A percentile compares a stretch with the other conserved stretches of the same genome.
Conservation (phyloP, 2,113 vertebrate genomes). For the Litocranius walleri region DNA sequence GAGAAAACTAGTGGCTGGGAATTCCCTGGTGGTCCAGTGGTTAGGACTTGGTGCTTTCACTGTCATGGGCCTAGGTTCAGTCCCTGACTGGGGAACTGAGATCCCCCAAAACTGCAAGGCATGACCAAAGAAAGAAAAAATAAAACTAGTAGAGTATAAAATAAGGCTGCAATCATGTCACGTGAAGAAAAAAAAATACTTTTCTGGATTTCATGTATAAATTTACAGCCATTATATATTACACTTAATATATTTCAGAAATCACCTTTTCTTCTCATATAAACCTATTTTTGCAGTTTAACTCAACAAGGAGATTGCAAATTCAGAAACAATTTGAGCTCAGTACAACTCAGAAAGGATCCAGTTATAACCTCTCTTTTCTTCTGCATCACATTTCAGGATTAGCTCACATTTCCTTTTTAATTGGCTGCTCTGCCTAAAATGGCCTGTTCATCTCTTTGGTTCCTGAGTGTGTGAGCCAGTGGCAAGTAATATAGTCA, state of each 20-base stretch:
- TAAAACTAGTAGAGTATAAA: not conserved
- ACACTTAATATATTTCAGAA: conserved; percentile 4
- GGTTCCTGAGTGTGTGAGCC: not conserved
- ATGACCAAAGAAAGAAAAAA: not conserved
- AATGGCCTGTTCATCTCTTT: not conserved
- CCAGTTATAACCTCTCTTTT: not conserved
- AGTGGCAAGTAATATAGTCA: not conserved
- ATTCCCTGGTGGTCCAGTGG: not conserved
- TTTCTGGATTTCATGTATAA: not conserved
- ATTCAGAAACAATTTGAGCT: conserved; percentile 17
- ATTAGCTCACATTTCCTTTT: conserved; percentile 1
- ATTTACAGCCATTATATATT: not conserved
- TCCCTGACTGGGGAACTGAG: not conserved
- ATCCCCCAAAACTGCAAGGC: rapidly evolving
- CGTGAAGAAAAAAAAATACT: not conserved
- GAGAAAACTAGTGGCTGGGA: not conserved
- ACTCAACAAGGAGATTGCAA: not conserved
- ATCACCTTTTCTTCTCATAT: not conserved
- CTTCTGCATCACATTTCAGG: not conserved
- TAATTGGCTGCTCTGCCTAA: not conserved
- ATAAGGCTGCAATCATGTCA: not conserved
- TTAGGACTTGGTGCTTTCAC: too few species aligned
- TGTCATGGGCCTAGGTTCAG: not conserved
- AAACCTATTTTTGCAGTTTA: not conserved
- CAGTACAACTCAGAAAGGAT: not conserved